These are phyloP conservation scores for Myioborus miniatus DNA, from an alignment of 2,797 vertebrate genomes.

Conservation along the genomic window DNA sequence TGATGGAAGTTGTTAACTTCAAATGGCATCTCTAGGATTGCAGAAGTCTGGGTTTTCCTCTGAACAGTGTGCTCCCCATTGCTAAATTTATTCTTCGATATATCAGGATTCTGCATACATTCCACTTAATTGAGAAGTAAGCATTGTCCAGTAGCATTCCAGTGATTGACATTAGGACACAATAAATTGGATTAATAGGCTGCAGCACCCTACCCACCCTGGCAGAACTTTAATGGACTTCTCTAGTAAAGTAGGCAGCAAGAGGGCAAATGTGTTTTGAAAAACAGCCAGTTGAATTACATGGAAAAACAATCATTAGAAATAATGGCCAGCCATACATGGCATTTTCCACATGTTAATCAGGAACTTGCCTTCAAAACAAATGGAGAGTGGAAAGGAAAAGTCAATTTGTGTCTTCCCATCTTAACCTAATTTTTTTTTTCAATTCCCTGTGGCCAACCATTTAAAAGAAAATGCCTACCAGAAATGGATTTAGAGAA, in stretches of 20 bases:
- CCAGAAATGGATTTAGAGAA: not conserved
- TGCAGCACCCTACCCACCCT: not conserved
- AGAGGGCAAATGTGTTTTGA: not conserved
- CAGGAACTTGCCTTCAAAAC: not conserved
- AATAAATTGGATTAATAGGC: conserved; percentile 57
- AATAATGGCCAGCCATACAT: not conserved
- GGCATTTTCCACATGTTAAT: not conserved
- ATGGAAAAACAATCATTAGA: not conserved
- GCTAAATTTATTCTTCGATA: conserved; percentile 15
- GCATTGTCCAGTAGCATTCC: conserved; percentile 20
- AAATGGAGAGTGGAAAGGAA: not conserved
- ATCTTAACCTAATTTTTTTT: not conserved
- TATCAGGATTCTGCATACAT: conserved; percentile 10
- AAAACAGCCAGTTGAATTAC: conserved; percentile 3
- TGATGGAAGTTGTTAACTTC: conserved; percentile 63
- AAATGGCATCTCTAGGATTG: conserved; percentile 47
- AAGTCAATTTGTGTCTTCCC: not conserved
- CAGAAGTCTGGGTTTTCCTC: conserved; percentile 13
- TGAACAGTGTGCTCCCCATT: not conserved
- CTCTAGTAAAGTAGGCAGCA: not conserved
- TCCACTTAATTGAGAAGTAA: not conserved
- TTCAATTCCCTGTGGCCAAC: not conserved
- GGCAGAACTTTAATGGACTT: conserved; percentile 15
- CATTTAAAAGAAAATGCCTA: not conserved
- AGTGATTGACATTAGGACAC: conserved; percentile 35